Evolutionary conservation across 2,888 invertebrate species (phyloP).

Genomic region (Eledona agricola): DNA sequence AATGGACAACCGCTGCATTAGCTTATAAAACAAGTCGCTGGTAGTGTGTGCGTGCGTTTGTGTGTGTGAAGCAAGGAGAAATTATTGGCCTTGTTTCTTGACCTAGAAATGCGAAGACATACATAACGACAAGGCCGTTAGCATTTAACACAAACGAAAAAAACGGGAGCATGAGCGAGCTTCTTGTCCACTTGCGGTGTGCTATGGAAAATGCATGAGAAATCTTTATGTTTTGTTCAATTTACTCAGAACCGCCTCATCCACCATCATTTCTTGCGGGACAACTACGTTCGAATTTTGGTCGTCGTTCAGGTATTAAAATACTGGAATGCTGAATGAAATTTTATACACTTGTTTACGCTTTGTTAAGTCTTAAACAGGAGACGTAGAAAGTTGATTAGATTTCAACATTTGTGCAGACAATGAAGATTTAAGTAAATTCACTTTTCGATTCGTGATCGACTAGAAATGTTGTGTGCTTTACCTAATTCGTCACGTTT

Average conservation of each 20-base stretch:
- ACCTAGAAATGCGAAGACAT: slow-evolving; percentile 63
- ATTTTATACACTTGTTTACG: slow-evolving; percentile 22
- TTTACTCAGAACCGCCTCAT: neutral
- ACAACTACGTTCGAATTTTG: neutral
- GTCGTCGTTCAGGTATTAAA: neutral
- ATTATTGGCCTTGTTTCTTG: slow-evolving; percentile 65
- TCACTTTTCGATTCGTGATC: slow-evolving; percentile 18
- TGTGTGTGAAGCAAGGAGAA: slow-evolving; percentile 56
- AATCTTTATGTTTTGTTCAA: neutral
- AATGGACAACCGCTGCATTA: slow-evolving; percentile 53
- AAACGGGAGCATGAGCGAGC: slow-evolving; percentile 51
- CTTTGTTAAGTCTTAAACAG: slow-evolving; percentile 11
- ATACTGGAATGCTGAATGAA: slow-evolving; percentile 20
- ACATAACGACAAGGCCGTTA: slow-evolving; percentile 61
- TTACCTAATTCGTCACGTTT: no score
- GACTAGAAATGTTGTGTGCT: no score
- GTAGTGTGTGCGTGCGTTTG: slow-evolving; percentile 28
- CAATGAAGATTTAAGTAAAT: slow-evolving; percentile 24
- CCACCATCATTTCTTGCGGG: neutral
- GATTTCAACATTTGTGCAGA: slow-evolving; percentile 21
- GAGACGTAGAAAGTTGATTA: slow-evolving; percentile 29
- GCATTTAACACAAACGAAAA: slow-evolving; percentile 45
- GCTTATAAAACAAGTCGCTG: slow-evolving; percentile 6
- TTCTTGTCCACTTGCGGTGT: slow-evolving; percentile 30
- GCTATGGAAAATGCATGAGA: slow-evolving; percentile 30